These are phyloP conservation scores for Drosophila suzukii DNA, from an alignment of 1,140 invertebrate species.

Conservation along the genomic window DNA sequence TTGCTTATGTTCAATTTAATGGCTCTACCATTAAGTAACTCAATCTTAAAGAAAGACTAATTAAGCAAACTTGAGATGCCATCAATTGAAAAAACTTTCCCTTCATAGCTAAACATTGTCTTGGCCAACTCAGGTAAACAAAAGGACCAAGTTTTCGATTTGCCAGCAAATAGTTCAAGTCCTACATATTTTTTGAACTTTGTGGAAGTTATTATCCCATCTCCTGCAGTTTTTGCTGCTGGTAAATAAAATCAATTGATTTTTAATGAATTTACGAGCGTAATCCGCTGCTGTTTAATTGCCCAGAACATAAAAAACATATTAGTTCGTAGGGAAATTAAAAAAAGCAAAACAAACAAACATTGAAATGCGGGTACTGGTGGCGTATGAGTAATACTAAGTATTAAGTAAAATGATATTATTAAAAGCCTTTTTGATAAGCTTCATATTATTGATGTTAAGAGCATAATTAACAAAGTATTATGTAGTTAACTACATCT, in stretches of 20 bases:
- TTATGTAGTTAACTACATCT: no score
- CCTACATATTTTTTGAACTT: slow-evolving; percentile 5
- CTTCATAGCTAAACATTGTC: slow-evolving; percentile 7
- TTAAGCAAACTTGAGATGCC: background rate
- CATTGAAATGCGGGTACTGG: background rate
- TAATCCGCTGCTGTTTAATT: slow-evolving; percentile 36
- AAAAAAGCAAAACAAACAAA: background rate
- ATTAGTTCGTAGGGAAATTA: slow-evolving; percentile 8
- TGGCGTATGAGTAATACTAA: slow-evolving; percentile 13
- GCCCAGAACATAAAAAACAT: slow-evolving; percentile 12
- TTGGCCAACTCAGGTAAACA: slow-evolving; percentile 17
- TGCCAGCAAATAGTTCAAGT: slow-evolving; percentile 17
- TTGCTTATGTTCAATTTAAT: background rate
- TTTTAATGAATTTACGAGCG: slow-evolving; percentile 62
- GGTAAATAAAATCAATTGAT: slow-evolving; percentile 53
- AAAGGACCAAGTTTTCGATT: slow-evolving; percentile 15
- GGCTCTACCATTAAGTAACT: background rate
- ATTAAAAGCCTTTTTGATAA: no score
- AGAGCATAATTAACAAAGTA: no score
- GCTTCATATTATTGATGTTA: no score
- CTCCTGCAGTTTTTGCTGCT: background rate
- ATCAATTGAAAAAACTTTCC: slow-evolving; percentile 1
- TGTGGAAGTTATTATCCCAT: slow-evolving; percentile 6
- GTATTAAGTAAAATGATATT: background rate
- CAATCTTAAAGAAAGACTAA: slow-evolving; percentile 3